Evolutionary conservation across 2,888 invertebrate genomes (phyloP).

Genomic region (Lampropteryx suffumata): DNA sequence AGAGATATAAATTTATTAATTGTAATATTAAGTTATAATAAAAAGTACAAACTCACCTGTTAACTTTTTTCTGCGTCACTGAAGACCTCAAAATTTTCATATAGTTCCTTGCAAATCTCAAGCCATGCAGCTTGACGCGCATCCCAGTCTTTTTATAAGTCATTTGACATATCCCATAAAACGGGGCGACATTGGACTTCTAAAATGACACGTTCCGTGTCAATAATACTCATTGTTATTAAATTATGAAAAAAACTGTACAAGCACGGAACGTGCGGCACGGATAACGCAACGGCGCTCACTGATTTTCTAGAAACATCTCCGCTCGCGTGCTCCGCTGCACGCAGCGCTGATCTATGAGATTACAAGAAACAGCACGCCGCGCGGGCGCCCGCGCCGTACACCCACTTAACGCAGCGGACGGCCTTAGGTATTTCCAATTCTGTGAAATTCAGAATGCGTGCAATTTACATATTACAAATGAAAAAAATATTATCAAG

Average conservation of each 20-base stretch:
- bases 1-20: too few relatives aligned
- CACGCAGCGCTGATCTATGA: slow-evolving; percentile 4
- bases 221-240: background rate
- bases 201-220: slow-evolving; percentile 25
- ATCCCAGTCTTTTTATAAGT: too few relatives aligned
- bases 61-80: too few relatives aligned
- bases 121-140: too few relatives aligned
- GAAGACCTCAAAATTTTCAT: too few relatives aligned
- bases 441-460: too few relatives aligned
- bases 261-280: slow-evolving; percentile 12
- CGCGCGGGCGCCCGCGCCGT: slow-evolving; percentile 7
- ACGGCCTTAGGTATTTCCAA: background rate
- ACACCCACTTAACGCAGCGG: slow-evolving; percentile 5
- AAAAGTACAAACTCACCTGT: background rate
- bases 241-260: too few relatives aligned
- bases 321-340: background rate
- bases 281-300: slow-evolving; percentile 6
- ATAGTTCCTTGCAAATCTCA: too few relatives aligned
- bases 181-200: slow-evolving; percentile 19
- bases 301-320: slow-evolving; percentile 8
- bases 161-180: slow-evolving; percentile 19
- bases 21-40: too few relatives aligned
- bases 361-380: slow-evolving; percentile 4
- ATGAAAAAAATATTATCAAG: too few relatives aligned
- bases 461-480: too few relatives aligned